Base-by-base conservation (phyloP, 2,113 vertebrate species). In the Oncorhynchus gorbuscha region DNA sequence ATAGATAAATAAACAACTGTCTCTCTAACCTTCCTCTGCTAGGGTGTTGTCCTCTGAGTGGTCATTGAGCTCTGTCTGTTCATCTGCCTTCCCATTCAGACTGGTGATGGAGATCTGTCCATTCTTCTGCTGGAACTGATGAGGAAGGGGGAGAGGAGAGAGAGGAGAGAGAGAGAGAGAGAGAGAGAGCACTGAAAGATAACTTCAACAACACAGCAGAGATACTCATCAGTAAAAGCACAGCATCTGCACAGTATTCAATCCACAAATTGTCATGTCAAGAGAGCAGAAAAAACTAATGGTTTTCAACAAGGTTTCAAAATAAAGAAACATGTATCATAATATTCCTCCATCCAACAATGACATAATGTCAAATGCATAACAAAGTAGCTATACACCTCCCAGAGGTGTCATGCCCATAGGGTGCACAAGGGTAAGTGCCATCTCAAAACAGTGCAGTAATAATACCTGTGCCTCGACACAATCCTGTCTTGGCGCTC, bases 71-170 rank as follows among this genome's bases (percentile, higher is more conserved):
- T 89, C 89, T 14, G 85, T 85, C 76, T 91, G 80, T 22, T 93
- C 94, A 62, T 91, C 85, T 3, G 85, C 26, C 35, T 90, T 77
- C 24, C 86, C 91, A 1, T 90, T 93, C 87, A 92, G 55, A 8
- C 87, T 93, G 81, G 87, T 89, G 87, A 91, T 78, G 76, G 95
- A 94, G 86, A 96, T 93, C 81, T 95, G 94, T 24, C 94, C 93
- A 75, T 94, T 96, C 79, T 95, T 94, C 85, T 95, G 94, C 70
- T 94, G 87, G 83, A 91, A 28, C 95, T 97, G 76, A 26, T 81
- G 3, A 7, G 7, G 35, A 35, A 35, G 35, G 35, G 35, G 35
- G 6, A n/a, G n/a, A n/a, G n/a, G n/a, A n/a, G n/a, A n/a, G 35
- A 81, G 55, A 32, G 5, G 79, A 69, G 20, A n/a, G 58, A n/a